Base-by-base conservation (phyloP, 2,888 invertebrate genomes). In the Arenicola marina region DNA sequence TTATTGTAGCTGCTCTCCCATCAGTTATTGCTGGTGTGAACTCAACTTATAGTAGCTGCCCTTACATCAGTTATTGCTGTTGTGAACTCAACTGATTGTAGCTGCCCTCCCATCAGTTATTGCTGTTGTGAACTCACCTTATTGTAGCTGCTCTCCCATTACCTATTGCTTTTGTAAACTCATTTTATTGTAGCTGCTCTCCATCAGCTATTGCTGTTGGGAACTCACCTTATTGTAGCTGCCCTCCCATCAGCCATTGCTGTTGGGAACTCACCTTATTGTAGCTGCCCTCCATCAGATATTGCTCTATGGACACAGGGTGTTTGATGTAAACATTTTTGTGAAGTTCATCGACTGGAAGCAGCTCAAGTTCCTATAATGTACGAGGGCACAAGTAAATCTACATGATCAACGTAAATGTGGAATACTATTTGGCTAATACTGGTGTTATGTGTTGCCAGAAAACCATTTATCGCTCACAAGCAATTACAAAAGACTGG, bases 221-320 rank as follows among this genome's bases (percentile, higher is more conserved):
- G 94, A 93, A 61, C 29, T 46, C 24, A 24, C 3, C 45, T 45
- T 28, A n/a, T 24, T 24, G 32, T 21, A 28, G 34, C 32, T 7
- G n/a, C 11, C 2, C 1, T 7, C 21, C n/a, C 82, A n/a, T n/a
- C 45, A 79, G 91, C 90, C 86, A n/a, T n/a, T n/a, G n/a, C 99
- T 99, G 98, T 77, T 99, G 87, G 7, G 94, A 93, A 61, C 29
- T 46, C 24, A 24, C 3, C 45, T 45, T 28, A n/a, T 99, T 98
- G 81, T 99, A 99, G 72, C 95, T 94, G 54, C 99, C 99, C 83
- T 99, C 99, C 97, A 99, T 99, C 59, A 99, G 87, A 83, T 95
- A 97, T 83, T 99, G 99, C 78, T 99, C 99, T 77, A 99, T 87
- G 7, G 94, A 93, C 15, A 99, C 87, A 0, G 98, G 96, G 79